Base-by-base conservation (phyloP, 2,888 invertebrate species). In the Elmis aenea region DNA sequence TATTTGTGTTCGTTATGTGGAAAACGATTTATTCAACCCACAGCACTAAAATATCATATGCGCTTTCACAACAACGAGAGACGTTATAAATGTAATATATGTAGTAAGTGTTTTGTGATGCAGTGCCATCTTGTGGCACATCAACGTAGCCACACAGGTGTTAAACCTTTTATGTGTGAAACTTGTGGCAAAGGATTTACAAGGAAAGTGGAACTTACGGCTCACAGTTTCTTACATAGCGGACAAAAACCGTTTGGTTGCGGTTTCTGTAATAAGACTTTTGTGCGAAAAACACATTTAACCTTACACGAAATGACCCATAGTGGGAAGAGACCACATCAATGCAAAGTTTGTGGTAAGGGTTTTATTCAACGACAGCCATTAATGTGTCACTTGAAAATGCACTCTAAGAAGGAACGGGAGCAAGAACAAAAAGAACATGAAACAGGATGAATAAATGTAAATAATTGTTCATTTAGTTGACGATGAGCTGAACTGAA, bases 281-380 rank as follows among this genome's bases (percentile, higher is more conserved):
- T 33, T 26, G 13, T 13, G 2, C 8, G 33, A 20, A 26, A 26
- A 20, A 33, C 26, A 2, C 26, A 26, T 15, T 10, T 33, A 14
- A 18, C 9, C 6, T 11, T 33, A 5, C 33, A 33, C 13, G 26
- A 26, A 26, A 33, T 26, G 26, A 33, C 24, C 9, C 33, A 33
- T 21, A 33, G 14, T 21, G 33, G 26, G 6, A 20, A 33, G 10
- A 33, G 33, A 13, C 33, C 33, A 12, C 26, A 33, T 13, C 26
- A 21, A 5, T 33, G 33, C 14, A 9, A 18, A 8, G 13, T 33
- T 20, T 33, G 33, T 13, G 33, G 33, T 2, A 33, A 33, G 5
- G 33, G 33, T 8, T 33, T 33, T n/a, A 33, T 33, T 9, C 33
- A 33, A 10, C 14, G 11, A 10, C 33, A 27, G 5, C 26, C 33